Conservation (phyloP, 2,888 invertebrate species). For the Adelognathus sp. region DNA sequence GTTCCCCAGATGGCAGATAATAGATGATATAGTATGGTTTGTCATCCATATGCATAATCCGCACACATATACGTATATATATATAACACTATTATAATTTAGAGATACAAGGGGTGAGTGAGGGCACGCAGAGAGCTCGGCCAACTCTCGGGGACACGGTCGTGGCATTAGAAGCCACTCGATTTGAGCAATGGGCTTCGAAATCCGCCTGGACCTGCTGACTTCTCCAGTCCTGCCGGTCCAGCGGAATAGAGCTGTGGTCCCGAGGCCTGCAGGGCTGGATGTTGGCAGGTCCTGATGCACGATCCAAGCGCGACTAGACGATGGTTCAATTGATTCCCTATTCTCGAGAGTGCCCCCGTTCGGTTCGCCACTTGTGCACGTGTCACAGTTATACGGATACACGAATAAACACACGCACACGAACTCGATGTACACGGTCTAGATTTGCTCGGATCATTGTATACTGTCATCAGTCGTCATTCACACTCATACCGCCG, state of each 20-base stretch:
- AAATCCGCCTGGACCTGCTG: constrained; percentile 8
- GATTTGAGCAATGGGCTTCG: constrained; percentile 66
- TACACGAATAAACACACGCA: not conserved
- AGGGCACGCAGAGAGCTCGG: constrained; percentile 18
- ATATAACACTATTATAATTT: constrained; percentile 49
- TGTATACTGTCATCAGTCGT: constrained; percentile 36
- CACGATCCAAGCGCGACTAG: constrained; percentile 62
- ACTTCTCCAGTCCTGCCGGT: constrained; percentile 12
- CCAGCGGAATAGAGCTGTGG: constrained; percentile 1
- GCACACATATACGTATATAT: not conserved
- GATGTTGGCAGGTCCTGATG: constrained; percentile 68
- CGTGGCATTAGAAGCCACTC: constrained; percentile 63
- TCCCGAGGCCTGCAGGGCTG: constrained; percentile 42
- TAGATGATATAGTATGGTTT: constrained; percentile 35
- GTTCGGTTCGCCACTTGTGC: constrained; percentile 67
- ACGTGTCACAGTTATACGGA: constrained; percentile 34
- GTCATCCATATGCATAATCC: constrained; percentile 54
- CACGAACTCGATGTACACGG: constrained; percentile 23
- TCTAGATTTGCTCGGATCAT: constrained; percentile 45
- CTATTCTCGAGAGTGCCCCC: constrained; percentile 56
- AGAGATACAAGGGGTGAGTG: not conserved
- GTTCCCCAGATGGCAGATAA: constrained; percentile 50
- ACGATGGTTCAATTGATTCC: constrained; percentile 58
- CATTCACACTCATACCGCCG: constrained; percentile 23
- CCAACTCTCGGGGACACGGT: constrained; percentile 53